These are phyloP conservation scores for Anomalospiza imberbis DNA, from an alignment of 2,797 vertebrate genomes.

Conservation along the genomic window DNA sequence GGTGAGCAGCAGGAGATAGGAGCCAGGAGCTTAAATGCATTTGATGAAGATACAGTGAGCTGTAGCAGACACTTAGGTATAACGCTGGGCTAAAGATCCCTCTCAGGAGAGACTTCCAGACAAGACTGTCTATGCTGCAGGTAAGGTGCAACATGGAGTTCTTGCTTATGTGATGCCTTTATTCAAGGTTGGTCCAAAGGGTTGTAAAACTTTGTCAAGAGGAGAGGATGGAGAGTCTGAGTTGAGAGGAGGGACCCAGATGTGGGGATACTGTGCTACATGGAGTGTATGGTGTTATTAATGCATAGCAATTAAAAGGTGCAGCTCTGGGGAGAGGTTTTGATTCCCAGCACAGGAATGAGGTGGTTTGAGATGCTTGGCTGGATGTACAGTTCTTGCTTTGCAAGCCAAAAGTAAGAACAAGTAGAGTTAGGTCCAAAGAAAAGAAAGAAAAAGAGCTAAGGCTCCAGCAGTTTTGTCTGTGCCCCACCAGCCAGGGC, in stretches of 20 bases:
- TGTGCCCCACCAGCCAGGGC: not conserved
- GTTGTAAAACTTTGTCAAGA: not conserved
- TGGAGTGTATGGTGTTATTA: not conserved
- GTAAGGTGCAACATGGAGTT: not conserved
- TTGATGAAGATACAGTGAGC: not conserved
- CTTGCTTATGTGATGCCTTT: not conserved
- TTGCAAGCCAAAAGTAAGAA: not conserved
- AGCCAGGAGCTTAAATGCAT: not conserved
- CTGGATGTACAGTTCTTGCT: not conserved
- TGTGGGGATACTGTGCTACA: accelerated
- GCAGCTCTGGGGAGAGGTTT: not conserved
- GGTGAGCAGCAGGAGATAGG: not conserved
- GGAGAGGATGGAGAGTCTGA: not conserved
- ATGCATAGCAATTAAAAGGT: not conserved
- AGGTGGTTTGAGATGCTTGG: not conserved
- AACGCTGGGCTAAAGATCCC: accelerated
- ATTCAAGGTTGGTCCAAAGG: not conserved
- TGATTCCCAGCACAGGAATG: not conserved
- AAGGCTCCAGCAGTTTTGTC: not conserved
- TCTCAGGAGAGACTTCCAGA: not conserved
- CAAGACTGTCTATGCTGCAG: not conserved
- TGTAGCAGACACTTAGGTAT: not conserved
- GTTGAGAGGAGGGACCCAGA: not conserved
- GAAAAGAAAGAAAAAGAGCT: not conserved
- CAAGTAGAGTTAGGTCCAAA: not conserved